phyloP scores from a whole-genome alignment of 2,888 invertebrate species.

The Copidosoma aretas region DNA sequence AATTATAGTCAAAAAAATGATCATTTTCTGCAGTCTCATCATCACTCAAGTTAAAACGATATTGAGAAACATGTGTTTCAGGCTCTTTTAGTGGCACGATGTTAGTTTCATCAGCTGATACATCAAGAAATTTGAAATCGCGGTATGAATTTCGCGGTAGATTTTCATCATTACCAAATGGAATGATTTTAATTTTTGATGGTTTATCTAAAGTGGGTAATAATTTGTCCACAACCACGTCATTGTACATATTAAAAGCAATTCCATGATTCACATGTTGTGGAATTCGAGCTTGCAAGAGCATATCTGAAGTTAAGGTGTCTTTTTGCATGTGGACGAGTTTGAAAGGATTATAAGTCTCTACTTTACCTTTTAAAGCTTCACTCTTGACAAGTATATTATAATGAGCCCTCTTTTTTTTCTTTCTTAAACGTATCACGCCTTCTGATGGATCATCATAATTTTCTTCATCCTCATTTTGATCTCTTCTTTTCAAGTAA shows the following conservation, averaged over 20 bases:
- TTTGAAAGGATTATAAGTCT: slow-evolving; percentile 42
- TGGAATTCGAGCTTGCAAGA: slow-evolving; percentile 50
- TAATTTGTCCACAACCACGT: slow-evolving; percentile 49
- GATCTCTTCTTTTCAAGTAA: slow-evolving; percentile 61
- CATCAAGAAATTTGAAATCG: slow-evolving; percentile 69
- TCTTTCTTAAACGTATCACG: slow-evolving; percentile 45
- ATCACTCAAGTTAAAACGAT: slow-evolving; percentile 56
- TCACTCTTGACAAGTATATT: slow-evolving; percentile 42
- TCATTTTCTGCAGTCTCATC: slow-evolving; percentile 42
- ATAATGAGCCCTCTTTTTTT: slow-evolving; percentile 44
- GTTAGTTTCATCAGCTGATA: slow-evolving; percentile 68
- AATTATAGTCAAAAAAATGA: slow-evolving; percentile 32
- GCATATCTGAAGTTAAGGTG: slow-evolving; percentile 52
- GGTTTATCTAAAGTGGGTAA: background rate
- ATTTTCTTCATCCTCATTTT: slow-evolving; percentile 44
- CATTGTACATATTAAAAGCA: slow-evolving; percentile 48
- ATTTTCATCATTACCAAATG: slow-evolving; percentile 46
- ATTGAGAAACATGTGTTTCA: slow-evolving; percentile 36
- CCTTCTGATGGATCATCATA: slow-evolving; percentile 49
- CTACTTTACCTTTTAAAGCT: slow-evolving; percentile 44
- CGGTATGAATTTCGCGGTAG: slow-evolving; percentile 70
- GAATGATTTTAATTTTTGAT: slow-evolving; percentile 17
- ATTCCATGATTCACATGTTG: slow-evolving; percentile 46
- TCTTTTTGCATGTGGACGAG: slow-evolving; percentile 43
- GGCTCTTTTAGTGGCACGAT: slow-evolving; percentile 18